Base-by-base conservation (phyloP, 2,888 invertebrate genomes). In the Azorinus chamasolen region DNA sequence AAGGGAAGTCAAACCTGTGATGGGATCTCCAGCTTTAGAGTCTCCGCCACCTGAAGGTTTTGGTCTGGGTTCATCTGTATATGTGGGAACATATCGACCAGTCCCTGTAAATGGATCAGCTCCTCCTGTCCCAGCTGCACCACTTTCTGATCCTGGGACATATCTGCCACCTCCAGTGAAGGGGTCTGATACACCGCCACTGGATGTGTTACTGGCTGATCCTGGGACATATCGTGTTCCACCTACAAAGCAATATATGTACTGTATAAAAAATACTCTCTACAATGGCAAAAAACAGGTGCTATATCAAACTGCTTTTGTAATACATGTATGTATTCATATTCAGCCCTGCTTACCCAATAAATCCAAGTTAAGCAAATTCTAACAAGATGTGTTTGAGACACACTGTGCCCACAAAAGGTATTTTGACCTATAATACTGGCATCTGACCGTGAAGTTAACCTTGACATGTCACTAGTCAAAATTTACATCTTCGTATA, bases 181-280 rank as follows among this genome's bases (percentile, higher is more conserved):
- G 12, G 94, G 94, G 87, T 94, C 94, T 22, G 62, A 45, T 16
- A 85, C 92, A 14, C 87, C 82, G 16, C 80, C 48, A 24, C 78
- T 3, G 12, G 46, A 48, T 16, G 73, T 55, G 25, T 37, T 37
- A 22, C 76, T 66, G 16, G n/a, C 43, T 14, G 80, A 55, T 39
- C 92, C 93, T 54, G 96, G 96, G 59, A 95, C 95, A 92, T 96
- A 96, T n/a, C 96, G 95, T 53, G 94, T 95, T 24, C 94, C 93
- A 79, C 93, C 89, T 90, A 50, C 16, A 64, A 68, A 39, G 46
- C 24, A 41, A 37, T 18, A 22, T 6, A 18, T 20, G 14, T 12
- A 45, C 14, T 45, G 14, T 5, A 45, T 45, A 20, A 16, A n/a
- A n/a, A n/a, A n/a, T n/a, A n/a, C n/a, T n/a, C n/a, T n/a, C n/a